These are phyloP conservation scores for Motacilla tschutschensis DNA, from an alignment of 2,113 vertebrate species.

Conservation along the genomic window DNA sequence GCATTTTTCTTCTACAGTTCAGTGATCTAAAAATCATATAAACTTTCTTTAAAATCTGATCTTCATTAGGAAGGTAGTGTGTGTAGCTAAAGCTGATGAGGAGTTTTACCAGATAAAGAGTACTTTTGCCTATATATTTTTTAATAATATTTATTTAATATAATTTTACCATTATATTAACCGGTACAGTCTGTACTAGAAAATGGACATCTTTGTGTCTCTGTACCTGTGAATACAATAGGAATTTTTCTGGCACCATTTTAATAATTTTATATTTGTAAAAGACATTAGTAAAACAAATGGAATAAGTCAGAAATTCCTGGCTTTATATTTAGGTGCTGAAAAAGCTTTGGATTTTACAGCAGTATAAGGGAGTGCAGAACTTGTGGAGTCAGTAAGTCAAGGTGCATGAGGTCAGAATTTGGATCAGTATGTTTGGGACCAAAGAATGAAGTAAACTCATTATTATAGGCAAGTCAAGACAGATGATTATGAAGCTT, in stretches of 20 bases:
- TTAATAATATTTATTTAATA: background rate
- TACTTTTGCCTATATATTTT: background rate
- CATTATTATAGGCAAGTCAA: background rate
- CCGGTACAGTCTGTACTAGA: background rate
- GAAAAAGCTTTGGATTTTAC: slow-evolving; percentile 4
- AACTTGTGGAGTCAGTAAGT: background rate
- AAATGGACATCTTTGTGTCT: background rate
- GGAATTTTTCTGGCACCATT: background rate
- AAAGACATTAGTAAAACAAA: slow-evolving; percentile 25
- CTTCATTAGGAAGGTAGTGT: background rate
- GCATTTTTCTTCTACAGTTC: background rate
- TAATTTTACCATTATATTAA: background rate
- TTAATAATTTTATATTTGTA: background rate
- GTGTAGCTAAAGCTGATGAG: background rate
- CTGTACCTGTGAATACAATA: background rate
- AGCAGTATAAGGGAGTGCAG: background rate
- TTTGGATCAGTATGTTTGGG: slow-evolving; percentile 21
- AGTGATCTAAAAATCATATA: background rate
- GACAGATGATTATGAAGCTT: background rate
- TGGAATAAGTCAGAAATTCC: slow-evolving; percentile 8
- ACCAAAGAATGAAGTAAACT: background rate
- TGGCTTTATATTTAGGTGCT: background rate
- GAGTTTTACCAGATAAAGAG: background rate
- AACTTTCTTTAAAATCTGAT: background rate
- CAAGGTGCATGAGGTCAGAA: slow-evolving; percentile 33